Percentiles rank a stretch among this genome's conserved stretches.
Evolutionary conservation across 2,888 invertebrate genomes (phyloP).

Genomic region (Microplitis deprimator): DNA sequence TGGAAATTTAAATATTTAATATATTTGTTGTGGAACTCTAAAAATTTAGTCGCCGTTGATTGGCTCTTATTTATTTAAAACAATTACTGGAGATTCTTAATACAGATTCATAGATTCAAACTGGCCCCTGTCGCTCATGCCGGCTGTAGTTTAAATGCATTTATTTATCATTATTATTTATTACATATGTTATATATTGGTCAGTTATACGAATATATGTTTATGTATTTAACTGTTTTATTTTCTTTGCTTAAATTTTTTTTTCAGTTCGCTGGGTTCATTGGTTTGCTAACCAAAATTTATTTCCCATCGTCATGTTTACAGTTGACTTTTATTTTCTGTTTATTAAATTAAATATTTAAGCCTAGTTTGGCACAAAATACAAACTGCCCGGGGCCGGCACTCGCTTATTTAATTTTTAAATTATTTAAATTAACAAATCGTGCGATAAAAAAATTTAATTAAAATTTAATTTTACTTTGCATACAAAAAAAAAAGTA

Average conservation of each 20-base stretch:
- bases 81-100: slow-evolving; percentile 66
- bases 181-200: slow-evolving; percentile 2
- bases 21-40: slow-evolving; percentile 19
- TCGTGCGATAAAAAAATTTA: slow-evolving; percentile 35
- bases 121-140: slow-evolving; percentile 71
- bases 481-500: neutral
- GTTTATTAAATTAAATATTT: slow-evolving; percentile 53
- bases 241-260: slow-evolving; percentile 11
- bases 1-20: slow-evolving; percentile 28
- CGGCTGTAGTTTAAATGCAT: slow-evolving; percentile 55
- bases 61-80: slow-evolving; percentile 43
- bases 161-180: slow-evolving; percentile 6
- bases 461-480: neutral
- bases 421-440: neutral
- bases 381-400: slow-evolving; percentile 61
- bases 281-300: neutral
- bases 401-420: slow-evolving; percentile 63
- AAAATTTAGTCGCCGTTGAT: slow-evolving; percentile 33
- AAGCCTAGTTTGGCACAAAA: slow-evolving; percentile 70
- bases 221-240: neutral
- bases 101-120: slow-evolving; percentile 68
- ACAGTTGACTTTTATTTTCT: neutral
- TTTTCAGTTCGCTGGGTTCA: slow-evolving; percentile 18
- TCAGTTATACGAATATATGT: slow-evolving; percentile 25
- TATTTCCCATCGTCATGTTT: slow-evolving; percentile 3